Base-by-base conservation (phyloP, 2,888 invertebrate genomes). In the Drosophila birchii region DNA sequence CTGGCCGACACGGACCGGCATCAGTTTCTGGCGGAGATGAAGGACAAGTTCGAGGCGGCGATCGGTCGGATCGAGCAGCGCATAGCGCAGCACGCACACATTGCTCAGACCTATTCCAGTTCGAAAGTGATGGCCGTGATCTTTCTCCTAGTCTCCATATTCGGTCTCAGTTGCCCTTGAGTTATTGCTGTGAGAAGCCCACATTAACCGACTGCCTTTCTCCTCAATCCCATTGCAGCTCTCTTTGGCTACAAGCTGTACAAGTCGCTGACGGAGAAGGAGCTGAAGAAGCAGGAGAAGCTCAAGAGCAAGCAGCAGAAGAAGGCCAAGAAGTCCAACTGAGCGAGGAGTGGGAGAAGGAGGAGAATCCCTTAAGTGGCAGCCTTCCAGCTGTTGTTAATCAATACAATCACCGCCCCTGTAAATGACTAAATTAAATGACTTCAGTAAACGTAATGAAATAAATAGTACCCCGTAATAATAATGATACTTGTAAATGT, bases 221-320 rank as follows among this genome's bases (percentile, higher is more conserved):
- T 88, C 76, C 88, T 88, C 76, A 69, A 16, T 63, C 18, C 38
- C 32, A 36, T 95, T 95, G 11, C 94, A 97, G 97, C 95, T 72
- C 96, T 97, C 93, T 96, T 97, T 93, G 96, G 96, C 74, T 97
- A 96, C 93, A 97, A 96, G 92, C 93, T 98, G 59, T 96, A 96
- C 93, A 95, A 95, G 92, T 96, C 96, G 61, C 93, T 97, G 80
- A 94, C 94, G 81, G 96, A 96, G 32, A 96, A 96, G 89, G 95
- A 97, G 83, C 93, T 93, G 72, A 96, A 95, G 86, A 94, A 95
- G 78, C 96, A 97, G 91, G 97, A 97, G 88, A 97, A 97, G 93
- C 95, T 95, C 90, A 96, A 95, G 90, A 93, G 94, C 69, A 97
- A 96, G 91, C 96, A 96, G 88, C 94, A 95, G 92, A 96, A 96